Evolutionary conservation across 2,797 vertebrate genomes (phyloP).

Genomic region (Chelonia mydas): DNA sequence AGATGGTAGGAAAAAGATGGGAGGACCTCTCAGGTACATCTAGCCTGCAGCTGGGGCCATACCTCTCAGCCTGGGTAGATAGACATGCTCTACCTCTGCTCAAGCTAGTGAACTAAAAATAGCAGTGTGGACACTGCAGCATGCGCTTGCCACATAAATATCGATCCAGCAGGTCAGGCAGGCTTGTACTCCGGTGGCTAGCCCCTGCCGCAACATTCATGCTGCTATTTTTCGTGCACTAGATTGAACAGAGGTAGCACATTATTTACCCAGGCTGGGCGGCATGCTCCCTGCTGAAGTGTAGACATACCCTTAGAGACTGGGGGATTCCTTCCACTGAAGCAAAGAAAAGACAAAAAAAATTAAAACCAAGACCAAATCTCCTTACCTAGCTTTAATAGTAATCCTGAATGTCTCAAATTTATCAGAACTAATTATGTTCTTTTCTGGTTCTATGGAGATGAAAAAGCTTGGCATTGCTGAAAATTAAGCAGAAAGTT

Average conservation of each 20-base stretch:
- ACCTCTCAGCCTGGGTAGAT: neutral
- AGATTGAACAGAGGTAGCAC: too few relatives aligned
- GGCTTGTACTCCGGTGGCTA: neutral
- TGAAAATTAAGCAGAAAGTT: constrained; percentile 72
- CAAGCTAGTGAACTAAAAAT: neutral
- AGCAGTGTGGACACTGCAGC: neutral
- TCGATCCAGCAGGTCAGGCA: neutral
- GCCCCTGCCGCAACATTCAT: too few relatives aligned
- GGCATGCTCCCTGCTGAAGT: too few relatives aligned
- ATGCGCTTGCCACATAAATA: neutral
- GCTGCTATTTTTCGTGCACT: too few relatives aligned
- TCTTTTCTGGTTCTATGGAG: constrained; percentile 83
- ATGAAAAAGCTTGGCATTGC: constrained; percentile 92
- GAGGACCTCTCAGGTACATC: neutral
- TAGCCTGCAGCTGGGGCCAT: neutral
- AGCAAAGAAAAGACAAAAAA: neutral
- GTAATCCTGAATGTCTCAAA: constrained; percentile 86
- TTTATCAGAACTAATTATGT: constrained; percentile 84
- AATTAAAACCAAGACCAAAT: neutral
- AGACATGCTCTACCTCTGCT: neutral
- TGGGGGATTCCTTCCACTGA: neutral
- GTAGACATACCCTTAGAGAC: neutral
- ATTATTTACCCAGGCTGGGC: too few relatives aligned
- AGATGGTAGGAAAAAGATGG: neutral
- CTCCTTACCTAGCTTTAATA: constrained; percentile 87